Percentiles rank a stretch among this genome's conserved stretches.
These are phyloP conservation scores for Malurus leucopterus DNA, from an alignment of 2,797 vertebrate species.

Conservation along the genomic window DNA sequence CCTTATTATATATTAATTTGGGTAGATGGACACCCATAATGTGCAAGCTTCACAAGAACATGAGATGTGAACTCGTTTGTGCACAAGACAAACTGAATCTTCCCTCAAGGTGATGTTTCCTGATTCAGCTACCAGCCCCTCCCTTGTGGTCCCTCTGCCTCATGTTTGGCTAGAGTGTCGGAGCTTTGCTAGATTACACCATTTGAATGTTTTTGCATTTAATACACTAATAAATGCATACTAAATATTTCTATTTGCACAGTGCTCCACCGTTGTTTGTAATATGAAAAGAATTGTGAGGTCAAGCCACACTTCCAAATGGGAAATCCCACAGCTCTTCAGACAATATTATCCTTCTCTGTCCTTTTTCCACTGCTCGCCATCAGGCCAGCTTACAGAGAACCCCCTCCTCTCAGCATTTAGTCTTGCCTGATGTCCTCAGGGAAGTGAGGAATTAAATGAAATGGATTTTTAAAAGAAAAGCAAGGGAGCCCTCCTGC, in stretches of 20 bases:
- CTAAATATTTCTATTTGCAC: not conserved
- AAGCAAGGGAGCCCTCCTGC: constrained; percentile 28
- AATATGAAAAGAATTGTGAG: not conserved
- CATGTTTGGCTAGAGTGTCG: not conserved
- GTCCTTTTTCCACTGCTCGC: not conserved
- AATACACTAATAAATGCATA: not conserved
- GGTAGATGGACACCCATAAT: not conserved
- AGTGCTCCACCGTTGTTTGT: not conserved
- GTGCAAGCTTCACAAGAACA: not conserved
- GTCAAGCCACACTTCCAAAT: not conserved
- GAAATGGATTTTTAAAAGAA: constrained; percentile 20
- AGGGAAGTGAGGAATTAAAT: constrained; percentile 46
- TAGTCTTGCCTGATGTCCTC: not conserved
- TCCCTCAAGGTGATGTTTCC: not conserved
- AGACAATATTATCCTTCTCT: not conserved
- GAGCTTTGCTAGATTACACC: not conserved
- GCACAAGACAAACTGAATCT: not conserved
- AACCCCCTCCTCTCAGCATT: not conserved
- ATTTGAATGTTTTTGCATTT: not conserved
- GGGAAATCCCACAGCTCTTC: not conserved
- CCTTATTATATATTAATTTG: not conserved
- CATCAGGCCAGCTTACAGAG: not conserved
- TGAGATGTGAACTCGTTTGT: not conserved
- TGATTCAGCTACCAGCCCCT: not conserved
- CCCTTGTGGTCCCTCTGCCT: not conserved